Conservation (phyloP, 2,797 vertebrate genomes). For the Pelobates cultripes region DNA sequence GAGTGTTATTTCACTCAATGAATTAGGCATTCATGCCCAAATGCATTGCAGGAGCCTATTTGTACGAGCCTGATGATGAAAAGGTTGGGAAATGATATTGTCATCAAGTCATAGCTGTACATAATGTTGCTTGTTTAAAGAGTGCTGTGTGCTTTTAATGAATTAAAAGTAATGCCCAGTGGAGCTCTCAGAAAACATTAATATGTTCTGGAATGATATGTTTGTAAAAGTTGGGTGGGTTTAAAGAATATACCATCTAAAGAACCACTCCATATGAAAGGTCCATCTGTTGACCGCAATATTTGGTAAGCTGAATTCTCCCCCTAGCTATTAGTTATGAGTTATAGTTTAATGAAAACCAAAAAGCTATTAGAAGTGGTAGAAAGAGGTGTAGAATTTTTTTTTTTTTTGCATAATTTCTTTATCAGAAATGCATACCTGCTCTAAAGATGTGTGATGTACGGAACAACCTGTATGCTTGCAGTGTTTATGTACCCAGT, state of each 20-base stretch:
- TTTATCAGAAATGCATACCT: background rate
- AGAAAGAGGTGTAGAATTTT: too few relatives aligned
- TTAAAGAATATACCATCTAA: too few relatives aligned
- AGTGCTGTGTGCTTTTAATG: conserved; percentile 24
- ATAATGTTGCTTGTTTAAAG: conserved; percentile 21
- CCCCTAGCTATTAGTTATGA: too few relatives aligned
- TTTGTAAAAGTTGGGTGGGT: background rate
- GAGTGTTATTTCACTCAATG: too few relatives aligned
- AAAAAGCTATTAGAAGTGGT: too few relatives aligned
- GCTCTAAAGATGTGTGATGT: background rate
- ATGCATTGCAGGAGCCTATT: too few relatives aligned
- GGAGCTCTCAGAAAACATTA: background rate
- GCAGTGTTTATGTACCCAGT: background rate
- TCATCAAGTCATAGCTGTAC: conserved; percentile 12
- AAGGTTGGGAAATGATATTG: background rate
- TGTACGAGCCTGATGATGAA: background rate
- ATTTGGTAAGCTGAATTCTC: too few relatives aligned
- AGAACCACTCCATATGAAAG: too few relatives aligned
- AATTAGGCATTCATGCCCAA: too few relatives aligned
- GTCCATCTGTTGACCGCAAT: too few relatives aligned
- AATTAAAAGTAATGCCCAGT: background rate
- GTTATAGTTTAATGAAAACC: too few relatives aligned
- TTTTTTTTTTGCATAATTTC: too few relatives aligned
- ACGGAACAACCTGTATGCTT: background rate
- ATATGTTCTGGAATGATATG: background rate